Evolutionary conservation across 2,888 invertebrate genomes (phyloP), one percentile per base, ranked within the genome.

Genomic region (Noctuana brunneofusca): DNA sequence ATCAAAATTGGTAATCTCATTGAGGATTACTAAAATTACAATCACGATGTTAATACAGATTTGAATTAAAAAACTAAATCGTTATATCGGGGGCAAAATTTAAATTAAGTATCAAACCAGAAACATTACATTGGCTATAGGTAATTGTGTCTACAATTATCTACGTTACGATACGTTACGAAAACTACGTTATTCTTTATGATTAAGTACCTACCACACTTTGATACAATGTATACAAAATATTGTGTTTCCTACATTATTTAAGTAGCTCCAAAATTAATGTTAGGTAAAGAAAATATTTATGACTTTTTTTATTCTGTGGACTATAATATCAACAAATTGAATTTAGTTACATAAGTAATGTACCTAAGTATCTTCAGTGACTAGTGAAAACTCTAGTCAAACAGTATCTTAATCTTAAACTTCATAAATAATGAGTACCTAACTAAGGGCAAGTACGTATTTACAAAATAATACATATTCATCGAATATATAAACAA

Each of bases 371-470:
- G 53, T 65, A 79, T 79, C 71, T 78, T 80, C 75, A 57, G 52
- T 90, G 90, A 90, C 90, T 90, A 90, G 90, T 79, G 78, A 83
- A 83, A 82, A 80, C 82, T 83, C 89, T 90, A 90, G 90, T 88
- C 90, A 77, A 74, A 75, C 77, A 80, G 81, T 74, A 72, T 76
- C 65, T 68, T 68, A 57, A 67, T 83, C 81, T 75, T 58, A 58
- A 38, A 3, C 53, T 63, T 83, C 79, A 89, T 89, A 89, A 89
- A 88, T 87, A 38, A 52, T 74, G 49, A 49, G 62, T 63, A 38
- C 38, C 38, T 54, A 75, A 74, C 75, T 73, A 76, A 73, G 81
- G 81, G 78, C 81, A 89, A 87, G 86, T 83, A 78, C 71, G 69
- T 89, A 90, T 89, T 87, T 90, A 90, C 89, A 89, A 77, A 81